Percentiles rank a stretch among this genome's conserved stretches.
These are phyloP conservation scores for Drosophila kambysellisi DNA, from an alignment of 2,888 invertebrate genomes.

Conservation along the genomic window DNA sequence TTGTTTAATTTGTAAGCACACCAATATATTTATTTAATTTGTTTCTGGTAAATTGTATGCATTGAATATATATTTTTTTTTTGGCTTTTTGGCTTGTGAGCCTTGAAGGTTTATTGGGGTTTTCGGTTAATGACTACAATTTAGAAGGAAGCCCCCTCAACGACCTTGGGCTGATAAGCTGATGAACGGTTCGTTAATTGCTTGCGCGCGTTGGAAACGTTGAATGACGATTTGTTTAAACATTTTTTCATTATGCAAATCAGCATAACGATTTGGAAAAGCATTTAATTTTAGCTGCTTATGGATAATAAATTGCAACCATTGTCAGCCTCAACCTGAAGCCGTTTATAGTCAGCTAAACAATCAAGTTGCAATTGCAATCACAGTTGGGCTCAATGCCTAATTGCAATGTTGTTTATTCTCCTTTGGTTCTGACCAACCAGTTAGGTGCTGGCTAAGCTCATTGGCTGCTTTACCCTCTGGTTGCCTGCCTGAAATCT, in stretches of 20 bases:
- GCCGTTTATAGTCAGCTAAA: slow-evolving; percentile 25
- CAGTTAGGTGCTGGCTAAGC: slow-evolving; percentile 23
- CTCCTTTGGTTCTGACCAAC: slow-evolving; percentile 10
- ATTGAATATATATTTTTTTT: slow-evolving; percentile 19
- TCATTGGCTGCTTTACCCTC: slow-evolving; percentile 2
- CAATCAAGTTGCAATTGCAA: slow-evolving; percentile 18
- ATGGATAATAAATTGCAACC: slow-evolving; percentile 26
- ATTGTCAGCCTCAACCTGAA: slow-evolving; percentile 5
- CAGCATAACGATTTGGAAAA: slow-evolving; percentile 30
- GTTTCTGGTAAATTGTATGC: slow-evolving; percentile 20
- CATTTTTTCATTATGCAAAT: slow-evolving; percentile 45
- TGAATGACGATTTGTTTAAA: slow-evolving; percentile 30
- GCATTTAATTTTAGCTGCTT: slow-evolving; percentile 38
- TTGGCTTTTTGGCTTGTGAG: slow-evolving; percentile 39
- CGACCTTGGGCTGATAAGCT: slow-evolving; percentile 52
- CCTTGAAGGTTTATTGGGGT: slow-evolving; percentile 43
- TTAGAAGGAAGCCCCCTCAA: slow-evolving; percentile 46
- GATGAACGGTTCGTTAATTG: slow-evolving; percentile 50
- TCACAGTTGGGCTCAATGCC: slow-evolving; percentile 21
- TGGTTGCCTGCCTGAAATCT: slow-evolving; percentile 7
- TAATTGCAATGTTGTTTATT: slow-evolving; percentile 32
- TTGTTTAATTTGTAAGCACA: neutral
- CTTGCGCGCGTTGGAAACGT: slow-evolving; percentile 36
- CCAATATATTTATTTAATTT: neutral
- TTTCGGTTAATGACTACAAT: slow-evolving; percentile 43